Base-by-base conservation (phyloP, 2,888 invertebrate genomes). In the Drosophila rellima region DNA sequence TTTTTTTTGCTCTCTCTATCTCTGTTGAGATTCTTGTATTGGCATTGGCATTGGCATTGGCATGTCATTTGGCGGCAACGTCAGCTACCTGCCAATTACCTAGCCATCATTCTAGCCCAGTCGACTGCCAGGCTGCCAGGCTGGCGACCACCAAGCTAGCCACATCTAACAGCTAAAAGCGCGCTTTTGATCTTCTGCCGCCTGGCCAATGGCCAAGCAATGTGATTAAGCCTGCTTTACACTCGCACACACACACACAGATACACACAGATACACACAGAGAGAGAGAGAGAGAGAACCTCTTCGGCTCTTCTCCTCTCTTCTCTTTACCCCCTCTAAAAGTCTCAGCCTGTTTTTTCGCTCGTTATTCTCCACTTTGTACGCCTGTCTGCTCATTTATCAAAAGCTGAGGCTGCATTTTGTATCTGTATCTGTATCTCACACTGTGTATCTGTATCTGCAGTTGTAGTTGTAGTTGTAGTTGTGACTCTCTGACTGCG, bases 361-460 rank as follows among this genome's bases (percentile, higher is more conserved):
- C 82, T 89, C 82, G 90, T 90, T 89, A 88, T 89, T 87, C 84
- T 82, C 82, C 78, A 80, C 89, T 80, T 85, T 83, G 80, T 87
- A 75, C 85, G 85, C 82, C 88, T 89, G 88, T 80, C 81, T 82
- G 82, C 84, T 90, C 90, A 91, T 90, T 91, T 91, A 91, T 90
- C 91, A 90, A 90, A 90, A 81, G 85, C 86, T 89, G 88, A 44
- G 59, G 29, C 59, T 62, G 59, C 48, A 57, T 48, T 23, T 63
- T 61, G 40, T 72, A 15, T 71, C 50, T 56, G 63, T 56, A 35
- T 45, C 40, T 56, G 45, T 71, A 20, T 61, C 42, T 70, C 29
- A 10, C 8, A 26, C 26, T 44, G 26, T 55, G 47, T 63, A 44
- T 37, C 45, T 52, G 11, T 54, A 13, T 48, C 37, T 61, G 31